Conservation (phyloP, 1,140 invertebrate genomes). For the Aporrectodea caliginosa region DNA sequence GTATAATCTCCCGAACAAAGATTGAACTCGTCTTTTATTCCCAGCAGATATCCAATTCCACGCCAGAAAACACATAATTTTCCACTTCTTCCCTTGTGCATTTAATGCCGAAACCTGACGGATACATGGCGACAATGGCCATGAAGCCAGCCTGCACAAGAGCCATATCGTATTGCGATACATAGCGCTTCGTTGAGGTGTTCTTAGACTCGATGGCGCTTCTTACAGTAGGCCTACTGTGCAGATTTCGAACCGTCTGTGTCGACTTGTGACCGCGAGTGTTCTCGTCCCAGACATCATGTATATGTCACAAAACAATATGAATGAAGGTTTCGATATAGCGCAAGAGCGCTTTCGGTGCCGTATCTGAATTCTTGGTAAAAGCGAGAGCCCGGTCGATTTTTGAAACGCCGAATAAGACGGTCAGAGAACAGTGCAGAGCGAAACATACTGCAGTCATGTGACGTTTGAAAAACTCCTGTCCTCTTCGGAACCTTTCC, state of each 20-base stretch:
- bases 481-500: conserved; percentile 8
- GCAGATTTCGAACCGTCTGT: conserved; percentile 54
- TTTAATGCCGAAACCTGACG: conserved; percentile 64
- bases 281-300: conserved; percentile 36
- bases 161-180: conserved; percentile 75
- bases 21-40: conserved; percentile 73
- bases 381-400: conserved; percentile 48
- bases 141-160: conserved; percentile 70
- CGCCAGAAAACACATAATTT: conserved; percentile 80
- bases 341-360: conserved; percentile 66
- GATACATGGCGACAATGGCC: conserved; percentile 67
- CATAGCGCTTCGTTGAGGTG: conserved; percentile 36
- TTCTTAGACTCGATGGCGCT: conserved; percentile 46
- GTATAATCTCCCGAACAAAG: conserved; percentile 58
- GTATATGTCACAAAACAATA: conserved; percentile 65
- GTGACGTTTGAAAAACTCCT: conserved; percentile 5
- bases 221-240: conserved; percentile 51
- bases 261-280: conserved; percentile 37
- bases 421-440: conserved; percentile 34
- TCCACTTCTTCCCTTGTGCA: conserved; percentile 61
- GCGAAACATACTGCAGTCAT: not conserved
- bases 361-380: conserved; percentile 57
- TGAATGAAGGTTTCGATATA: conserved; percentile 72
- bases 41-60: conserved; percentile 73
- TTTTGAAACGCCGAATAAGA: conserved; percentile 36